Conservation (phyloP, 1,140 invertebrate genomes). For the Ceratosolen fusciceps region DNA sequence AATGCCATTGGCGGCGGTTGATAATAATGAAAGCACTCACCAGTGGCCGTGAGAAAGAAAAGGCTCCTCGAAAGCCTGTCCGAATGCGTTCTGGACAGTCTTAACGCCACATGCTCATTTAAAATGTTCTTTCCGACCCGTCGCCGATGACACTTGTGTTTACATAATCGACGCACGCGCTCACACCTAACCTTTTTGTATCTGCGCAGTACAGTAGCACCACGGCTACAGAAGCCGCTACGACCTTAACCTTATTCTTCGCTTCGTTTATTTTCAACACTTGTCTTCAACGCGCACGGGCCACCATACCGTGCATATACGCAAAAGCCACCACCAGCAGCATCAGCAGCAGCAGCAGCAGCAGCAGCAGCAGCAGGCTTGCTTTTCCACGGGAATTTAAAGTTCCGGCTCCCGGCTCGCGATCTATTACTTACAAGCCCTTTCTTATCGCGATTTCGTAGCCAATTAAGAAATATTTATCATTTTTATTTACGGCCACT, state of each 20-base stretch:
- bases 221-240: not conserved
- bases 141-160: not conserved
- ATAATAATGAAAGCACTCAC: not conserved
- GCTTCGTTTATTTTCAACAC: not conserved
- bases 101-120: not conserved
- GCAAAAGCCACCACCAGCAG: too few relatives aligned
- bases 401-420: too few relatives aligned
- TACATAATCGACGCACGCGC: not conserved
- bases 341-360: too few relatives aligned
- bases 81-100: not conserved
- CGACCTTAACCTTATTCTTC: conserved; percentile 8
- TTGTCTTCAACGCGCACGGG: not conserved
- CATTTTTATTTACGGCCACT: too few relatives aligned
- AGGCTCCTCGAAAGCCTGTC: not conserved
- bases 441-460: too few relatives aligned
- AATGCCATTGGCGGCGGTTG: too few relatives aligned
- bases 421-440: too few relatives aligned
- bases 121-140: not conserved
- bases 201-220: not conserved
- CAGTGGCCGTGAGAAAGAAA: not conserved
- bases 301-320: too few relatives aligned
- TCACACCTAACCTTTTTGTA: not conserved
- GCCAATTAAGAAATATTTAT: too few relatives aligned
- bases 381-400: too few relatives aligned
- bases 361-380: too few relatives aligned